phyloP scores from a whole-genome alignment of 2,113 vertebrate species.

The Astur gentilis region DNA sequence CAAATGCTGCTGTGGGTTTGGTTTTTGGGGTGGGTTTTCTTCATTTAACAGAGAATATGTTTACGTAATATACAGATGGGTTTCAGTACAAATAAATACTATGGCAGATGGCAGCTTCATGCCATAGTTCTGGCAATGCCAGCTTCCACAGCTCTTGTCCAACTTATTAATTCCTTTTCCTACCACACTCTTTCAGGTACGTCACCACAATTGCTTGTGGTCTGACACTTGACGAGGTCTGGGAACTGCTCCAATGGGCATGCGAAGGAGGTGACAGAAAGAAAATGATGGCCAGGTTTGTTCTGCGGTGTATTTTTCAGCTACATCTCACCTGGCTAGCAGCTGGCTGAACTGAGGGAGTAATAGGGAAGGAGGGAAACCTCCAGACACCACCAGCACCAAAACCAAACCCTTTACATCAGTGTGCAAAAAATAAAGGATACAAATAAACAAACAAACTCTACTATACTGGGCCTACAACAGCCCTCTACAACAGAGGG shows the following conservation, averaged over 20 bases:
- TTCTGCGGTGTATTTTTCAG: background rate
- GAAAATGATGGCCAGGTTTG: background rate
- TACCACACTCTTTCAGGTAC: too few relatives aligned
- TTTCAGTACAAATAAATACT: background rate
- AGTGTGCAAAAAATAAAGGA: background rate
- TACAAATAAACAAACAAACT: background rate
- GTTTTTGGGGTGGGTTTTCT: too few relatives aligned
- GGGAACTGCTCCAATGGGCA: background rate
- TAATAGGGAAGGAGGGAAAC: background rate
- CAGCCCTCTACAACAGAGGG: background rate
- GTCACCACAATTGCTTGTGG: accelerated
- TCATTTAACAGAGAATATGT: too few relatives aligned
- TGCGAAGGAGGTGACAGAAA: background rate
- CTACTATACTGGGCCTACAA: background rate
- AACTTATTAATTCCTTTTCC: background rate
- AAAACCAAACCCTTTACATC: background rate
- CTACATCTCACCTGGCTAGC: background rate
- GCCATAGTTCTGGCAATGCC: background rate
- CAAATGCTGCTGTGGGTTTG: background rate
- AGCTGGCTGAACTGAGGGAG: background rate
- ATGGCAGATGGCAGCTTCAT: background rate
- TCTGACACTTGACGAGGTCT: background rate
- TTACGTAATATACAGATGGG: background rate
- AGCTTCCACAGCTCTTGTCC: background rate
- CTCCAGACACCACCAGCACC: background rate